Evolutionary conservation across 2,113 vertebrate genomes (phyloP).

Genomic region (Fukomys damarensis): DNA sequence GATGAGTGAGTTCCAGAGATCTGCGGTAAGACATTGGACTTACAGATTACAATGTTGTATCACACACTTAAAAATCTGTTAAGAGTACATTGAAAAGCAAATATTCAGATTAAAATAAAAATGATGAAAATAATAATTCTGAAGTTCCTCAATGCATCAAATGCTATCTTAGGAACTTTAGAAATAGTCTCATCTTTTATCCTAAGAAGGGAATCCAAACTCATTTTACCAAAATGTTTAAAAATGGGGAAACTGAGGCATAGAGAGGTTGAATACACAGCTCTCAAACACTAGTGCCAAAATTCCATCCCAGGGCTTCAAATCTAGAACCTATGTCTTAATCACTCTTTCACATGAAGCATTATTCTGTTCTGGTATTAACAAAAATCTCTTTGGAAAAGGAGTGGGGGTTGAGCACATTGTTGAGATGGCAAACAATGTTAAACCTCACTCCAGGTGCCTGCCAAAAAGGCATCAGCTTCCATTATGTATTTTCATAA

Average conservation of each 20-base stretch:
- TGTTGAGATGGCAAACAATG: not conserved
- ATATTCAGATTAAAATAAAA: not conserved
- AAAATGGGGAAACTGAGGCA: not conserved
- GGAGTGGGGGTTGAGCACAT: not conserved
- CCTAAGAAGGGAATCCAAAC: not conserved
- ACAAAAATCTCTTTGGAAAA: not conserved
- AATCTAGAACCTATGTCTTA: not conserved
- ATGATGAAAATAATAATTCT: not conserved
- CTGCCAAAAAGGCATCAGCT: not conserved
- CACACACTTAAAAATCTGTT: not conserved
- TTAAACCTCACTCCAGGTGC: not conserved
- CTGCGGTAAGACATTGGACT: not conserved
- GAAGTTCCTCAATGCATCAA: not conserved
- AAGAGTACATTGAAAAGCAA: not conserved
- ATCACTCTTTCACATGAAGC: not conserved
- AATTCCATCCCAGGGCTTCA: not conserved
- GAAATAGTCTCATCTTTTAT: not conserved
- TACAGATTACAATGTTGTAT: not conserved
- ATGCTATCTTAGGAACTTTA: not conserved
- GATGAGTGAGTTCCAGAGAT: not conserved
- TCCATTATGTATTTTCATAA: not conserved
- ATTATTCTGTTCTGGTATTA: not conserved
- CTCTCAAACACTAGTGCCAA: not conserved
- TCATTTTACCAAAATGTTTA: not conserved
- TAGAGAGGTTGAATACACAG: not conserved